These are phyloP conservation scores for Pholis gunnellus DNA, from an alignment of 2,113 vertebrate genomes.

Conservation along the genomic window DNA sequence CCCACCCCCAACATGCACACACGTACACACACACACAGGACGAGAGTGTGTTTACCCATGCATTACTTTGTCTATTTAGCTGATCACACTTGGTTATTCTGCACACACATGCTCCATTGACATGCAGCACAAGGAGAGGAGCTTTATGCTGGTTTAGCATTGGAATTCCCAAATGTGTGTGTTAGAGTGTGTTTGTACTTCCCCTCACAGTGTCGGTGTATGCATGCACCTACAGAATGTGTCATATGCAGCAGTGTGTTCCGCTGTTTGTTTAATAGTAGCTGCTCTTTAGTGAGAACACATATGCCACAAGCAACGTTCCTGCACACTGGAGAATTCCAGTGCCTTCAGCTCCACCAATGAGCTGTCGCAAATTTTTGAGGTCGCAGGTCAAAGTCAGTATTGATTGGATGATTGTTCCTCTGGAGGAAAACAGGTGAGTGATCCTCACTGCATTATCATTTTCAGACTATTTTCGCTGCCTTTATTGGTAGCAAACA, in stretches of 20 bases:
- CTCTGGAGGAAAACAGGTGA: slow-evolving; percentile 18
- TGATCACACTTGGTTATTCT: slow-evolving; percentile 43
- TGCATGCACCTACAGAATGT: slow-evolving; percentile 16
- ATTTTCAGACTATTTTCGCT: slow-evolving; percentile 23
- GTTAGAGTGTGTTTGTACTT: not conserved
- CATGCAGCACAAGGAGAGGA: slow-evolving; percentile 19
- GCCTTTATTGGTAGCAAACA: slow-evolving; percentile 33
- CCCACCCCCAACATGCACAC: not conserved
- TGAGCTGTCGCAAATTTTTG: slow-evolving; percentile 23
- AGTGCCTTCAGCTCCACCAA: slow-evolving; percentile 1
- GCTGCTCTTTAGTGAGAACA: slow-evolving; percentile 39
- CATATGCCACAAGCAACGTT: not conserved
- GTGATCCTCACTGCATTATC: slow-evolving; percentile 30
- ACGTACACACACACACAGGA: not conserved
- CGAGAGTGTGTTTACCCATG: slow-evolving; percentile 32
- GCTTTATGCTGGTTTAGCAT: slow-evolving; percentile 40
- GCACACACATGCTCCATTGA: slow-evolving; percentile 37
- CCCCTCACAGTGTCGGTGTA: not conserved
- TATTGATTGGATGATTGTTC: slow-evolving; percentile 32
- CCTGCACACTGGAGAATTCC: slow-evolving; percentile 19
- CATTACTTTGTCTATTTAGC: slow-evolving; percentile 41
- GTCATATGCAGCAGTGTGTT: slow-evolving; percentile 7
- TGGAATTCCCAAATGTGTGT: slow-evolving; percentile 32
- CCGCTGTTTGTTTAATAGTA: slow-evolving; percentile 7
- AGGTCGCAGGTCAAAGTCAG: slow-evolving; percentile 36